Conservation (phyloP, 2,888 invertebrate genomes). For the Sphinx pinastri region DNA sequence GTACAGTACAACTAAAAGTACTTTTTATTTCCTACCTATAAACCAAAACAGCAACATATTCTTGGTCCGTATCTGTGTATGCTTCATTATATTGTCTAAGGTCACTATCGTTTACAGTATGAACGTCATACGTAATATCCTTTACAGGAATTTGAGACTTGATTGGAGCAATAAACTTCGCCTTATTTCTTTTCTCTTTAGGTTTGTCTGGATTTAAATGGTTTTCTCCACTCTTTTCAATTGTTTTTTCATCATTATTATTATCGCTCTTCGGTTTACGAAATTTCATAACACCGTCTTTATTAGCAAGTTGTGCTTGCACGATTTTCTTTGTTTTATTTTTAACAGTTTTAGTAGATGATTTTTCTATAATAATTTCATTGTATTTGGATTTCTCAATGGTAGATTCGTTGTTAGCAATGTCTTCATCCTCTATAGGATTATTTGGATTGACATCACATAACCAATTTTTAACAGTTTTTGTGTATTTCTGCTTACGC, state of each 20-base stretch:
- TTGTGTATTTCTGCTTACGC: conserved; percentile 62
- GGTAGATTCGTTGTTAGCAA: conserved; percentile 23
- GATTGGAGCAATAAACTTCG: conserved; percentile 63
- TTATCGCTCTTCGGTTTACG: conserved; percentile 49
- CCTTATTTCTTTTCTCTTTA: conserved; percentile 54
- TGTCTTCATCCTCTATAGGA: conserved; percentile 34
- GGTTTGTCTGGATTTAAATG: conserved; percentile 22
- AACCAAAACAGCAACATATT: conserved; percentile 49
- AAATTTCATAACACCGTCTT: conserved; percentile 72
- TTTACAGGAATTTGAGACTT: conserved; percentile 63
- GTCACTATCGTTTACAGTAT: conserved; percentile 45
- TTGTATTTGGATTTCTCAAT: not conserved
- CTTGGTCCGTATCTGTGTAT: conserved; percentile 35
- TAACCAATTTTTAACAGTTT: conserved; percentile 67
- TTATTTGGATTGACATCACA: conserved; percentile 46
- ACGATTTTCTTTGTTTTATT: conserved; percentile 51
- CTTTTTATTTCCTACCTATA: conserved; percentile 48
- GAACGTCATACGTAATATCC: conserved; percentile 53
- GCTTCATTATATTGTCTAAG: conserved; percentile 29
- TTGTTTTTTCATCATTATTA: conserved; percentile 25
- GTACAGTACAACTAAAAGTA: too few species aligned
- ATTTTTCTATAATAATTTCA: not conserved
- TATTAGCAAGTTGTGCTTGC: conserved; percentile 68
- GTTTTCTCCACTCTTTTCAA: conserved; percentile 13
- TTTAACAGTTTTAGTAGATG: conserved; percentile 32